Evolutionary conservation across 2,888 invertebrate genomes (phyloP).

Genomic region (Phania funesta): DNA sequence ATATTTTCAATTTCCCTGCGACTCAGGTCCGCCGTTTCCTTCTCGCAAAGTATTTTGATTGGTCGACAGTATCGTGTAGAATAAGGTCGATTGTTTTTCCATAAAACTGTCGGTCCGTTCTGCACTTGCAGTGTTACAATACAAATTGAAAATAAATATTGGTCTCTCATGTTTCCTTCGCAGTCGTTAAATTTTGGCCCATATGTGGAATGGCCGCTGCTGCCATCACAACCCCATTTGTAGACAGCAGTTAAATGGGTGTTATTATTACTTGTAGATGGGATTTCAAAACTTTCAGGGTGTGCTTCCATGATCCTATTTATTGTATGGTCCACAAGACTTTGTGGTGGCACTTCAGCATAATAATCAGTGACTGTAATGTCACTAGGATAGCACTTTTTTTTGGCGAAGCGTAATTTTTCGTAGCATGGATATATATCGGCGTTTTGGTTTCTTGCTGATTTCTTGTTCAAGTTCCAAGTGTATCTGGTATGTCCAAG

Average conservation of each 20-base stretch:
- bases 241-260: neutral
- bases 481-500: conserved; percentile 40
- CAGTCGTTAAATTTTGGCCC: conserved; percentile 32
- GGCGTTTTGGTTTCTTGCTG: too few relatives aligned
- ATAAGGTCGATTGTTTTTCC: conserved; percentile 31
- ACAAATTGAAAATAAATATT: conserved; percentile 36
- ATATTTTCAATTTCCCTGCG: conserved; percentile 49
- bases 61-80: conserved; percentile 18
- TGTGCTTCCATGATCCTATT: too few relatives aligned
- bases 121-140: conserved; percentile 30
- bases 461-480: conserved; percentile 46
- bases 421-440: too few relatives aligned
- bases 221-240: too few relatives aligned
- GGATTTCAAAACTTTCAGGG: conserved; percentile 33
- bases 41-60: too few relatives aligned
- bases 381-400: too few relatives aligned
- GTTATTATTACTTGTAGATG: conserved; percentile 23
- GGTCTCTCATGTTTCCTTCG: conserved; percentile 25
- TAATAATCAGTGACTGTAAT: conserved; percentile 42
- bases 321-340: conserved; percentile 24
- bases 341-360: neutral
- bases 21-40: too few relatives aligned
- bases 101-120: conserved; percentile 19
- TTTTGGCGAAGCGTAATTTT: too few relatives aligned
- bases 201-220: too few relatives aligned